These are phyloP conservation scores for Beris morrisii DNA, from an alignment of 2,888 invertebrate genomes.

Conservation along the genomic window DNA sequence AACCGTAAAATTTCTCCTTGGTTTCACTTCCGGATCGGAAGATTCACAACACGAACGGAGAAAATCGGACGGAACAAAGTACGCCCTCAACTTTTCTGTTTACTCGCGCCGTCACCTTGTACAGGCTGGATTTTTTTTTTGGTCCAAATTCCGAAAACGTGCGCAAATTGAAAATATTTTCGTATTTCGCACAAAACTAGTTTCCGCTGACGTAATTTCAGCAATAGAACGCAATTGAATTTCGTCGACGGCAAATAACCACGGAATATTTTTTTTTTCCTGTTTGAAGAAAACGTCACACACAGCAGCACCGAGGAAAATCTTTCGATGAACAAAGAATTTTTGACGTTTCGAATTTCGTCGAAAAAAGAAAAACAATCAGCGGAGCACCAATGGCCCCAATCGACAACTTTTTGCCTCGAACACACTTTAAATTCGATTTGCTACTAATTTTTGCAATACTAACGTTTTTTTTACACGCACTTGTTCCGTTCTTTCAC, in stretches of 20 bases:
- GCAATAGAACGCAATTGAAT: constrained; percentile 21
- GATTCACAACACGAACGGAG: too few species aligned
- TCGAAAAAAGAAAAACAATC: background rate
- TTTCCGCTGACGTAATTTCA: constrained; percentile 26
- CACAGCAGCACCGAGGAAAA: background rate
- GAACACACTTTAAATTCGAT: background rate
- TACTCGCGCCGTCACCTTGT: too few species aligned
- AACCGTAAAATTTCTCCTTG: too few species aligned
- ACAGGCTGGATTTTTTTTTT: too few species aligned
- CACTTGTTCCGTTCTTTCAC: constrained; percentile 5
- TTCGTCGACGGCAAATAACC: background rate
- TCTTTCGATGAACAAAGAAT: constrained; percentile 26
- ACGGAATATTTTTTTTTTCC: background rate
- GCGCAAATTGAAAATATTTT: too few species aligned
- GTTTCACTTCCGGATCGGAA: too few species aligned
- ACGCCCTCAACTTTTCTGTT: too few species aligned
- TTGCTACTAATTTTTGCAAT: background rate
- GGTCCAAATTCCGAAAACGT: too few species aligned
- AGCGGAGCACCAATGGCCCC: too few species aligned
- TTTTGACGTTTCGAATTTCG: constrained; percentile 21
- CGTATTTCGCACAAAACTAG: constrained; percentile 1
- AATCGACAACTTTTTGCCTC: too few species aligned
- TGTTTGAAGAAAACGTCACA: constrained; percentile 7
- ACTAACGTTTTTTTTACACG: constrained; percentile 16
- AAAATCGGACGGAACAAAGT: too few species aligned